Evolutionary conservation across 2,888 invertebrate genomes (phyloP), one percentile per base, ranked within the genome.

Genomic region (Idaea dimidiata): DNA sequence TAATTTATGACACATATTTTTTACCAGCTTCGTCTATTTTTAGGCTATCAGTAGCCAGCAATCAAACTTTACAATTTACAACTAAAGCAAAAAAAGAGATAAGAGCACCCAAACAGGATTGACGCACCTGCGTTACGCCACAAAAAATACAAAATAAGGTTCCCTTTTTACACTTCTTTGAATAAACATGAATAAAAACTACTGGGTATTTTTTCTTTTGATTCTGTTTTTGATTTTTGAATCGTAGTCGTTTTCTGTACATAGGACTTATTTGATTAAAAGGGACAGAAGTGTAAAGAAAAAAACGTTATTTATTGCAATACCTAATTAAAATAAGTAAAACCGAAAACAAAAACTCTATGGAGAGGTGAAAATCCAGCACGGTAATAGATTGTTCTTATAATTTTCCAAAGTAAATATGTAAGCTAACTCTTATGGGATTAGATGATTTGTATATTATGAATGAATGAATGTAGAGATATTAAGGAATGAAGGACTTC

Each of bases 121-220:
- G 73, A 71, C 77, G 83, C 88, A 89, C 88, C 88, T 87, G 87
- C 84, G 85, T 86, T 89, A 88, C 88, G 84, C 88, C 77, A 82
- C 80, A 80, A 82, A 82, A 84, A 83, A 83, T 70, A 74, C 73
- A 43, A 77, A 79, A 78, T 73, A 78, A 69, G 71, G 72, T 72
- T 69, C 66, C 68, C 68, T 72, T 78, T 78, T 80, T 80, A 62
- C 65, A 33, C 70, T 71, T 71, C 65, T 71, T 69, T 66, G 66
- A 72, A 66, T 77, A 77, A 82, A 65, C 62, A 63, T 31, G 56
- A 58, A 59, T 33, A 65, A 62, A 66, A 64, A 65, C 43, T 59
- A 54, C 59, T 60, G 33, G 43, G 10, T 43, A 43, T 43, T 8
- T 43, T 32, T 43, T 8, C 14, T 43, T 8, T 10, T 43, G 24